A percentile compares a stretch with the other conserved stretches of the same genome.
phyloP scores from a whole-genome alignment of 2,113 vertebrate species.

The Thermophis baileyi region DNA sequence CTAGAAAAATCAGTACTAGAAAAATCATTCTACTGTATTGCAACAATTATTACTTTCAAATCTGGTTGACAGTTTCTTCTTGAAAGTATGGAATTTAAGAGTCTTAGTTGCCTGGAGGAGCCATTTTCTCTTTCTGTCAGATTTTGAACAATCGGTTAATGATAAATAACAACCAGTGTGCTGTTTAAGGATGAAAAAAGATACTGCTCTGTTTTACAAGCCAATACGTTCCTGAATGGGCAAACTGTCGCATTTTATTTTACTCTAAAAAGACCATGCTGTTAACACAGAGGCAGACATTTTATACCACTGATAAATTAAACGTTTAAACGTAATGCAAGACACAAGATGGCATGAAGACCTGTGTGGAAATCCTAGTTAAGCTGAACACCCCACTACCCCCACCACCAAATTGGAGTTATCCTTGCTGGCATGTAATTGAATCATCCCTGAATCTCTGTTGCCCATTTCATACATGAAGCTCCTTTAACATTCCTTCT shows the following conservation, averaged over 20 bases:
- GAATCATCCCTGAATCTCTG: neutral
- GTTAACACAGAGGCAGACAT: neutral
- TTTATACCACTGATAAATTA: neutral
- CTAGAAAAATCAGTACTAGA: too few species aligned
- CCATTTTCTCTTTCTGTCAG: neutral
- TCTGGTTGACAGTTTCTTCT: neutral
- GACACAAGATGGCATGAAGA: neutral
- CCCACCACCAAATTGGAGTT: neutral
- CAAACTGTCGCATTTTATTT: conserved; percentile 5
- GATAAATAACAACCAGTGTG: neutral
- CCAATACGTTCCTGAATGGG: conserved; percentile 9
- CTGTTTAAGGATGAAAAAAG: neutral
- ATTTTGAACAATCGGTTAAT: neutral
- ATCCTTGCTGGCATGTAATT: neutral
- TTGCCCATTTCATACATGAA: neutral
- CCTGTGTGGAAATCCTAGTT: neutral
- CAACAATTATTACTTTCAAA: neutral
- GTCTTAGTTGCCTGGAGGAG: neutral
- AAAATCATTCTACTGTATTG: neutral
- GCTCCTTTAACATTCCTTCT: neutral
- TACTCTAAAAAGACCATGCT: neutral
- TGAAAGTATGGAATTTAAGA: neutral
- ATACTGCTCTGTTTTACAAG: neutral
- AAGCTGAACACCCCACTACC: neutral
- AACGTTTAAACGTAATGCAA: neutral